These are phyloP conservation scores for Micrasema minimum DNA, from an alignment of 1,140 invertebrate genomes.

Conservation along the genomic window DNA sequence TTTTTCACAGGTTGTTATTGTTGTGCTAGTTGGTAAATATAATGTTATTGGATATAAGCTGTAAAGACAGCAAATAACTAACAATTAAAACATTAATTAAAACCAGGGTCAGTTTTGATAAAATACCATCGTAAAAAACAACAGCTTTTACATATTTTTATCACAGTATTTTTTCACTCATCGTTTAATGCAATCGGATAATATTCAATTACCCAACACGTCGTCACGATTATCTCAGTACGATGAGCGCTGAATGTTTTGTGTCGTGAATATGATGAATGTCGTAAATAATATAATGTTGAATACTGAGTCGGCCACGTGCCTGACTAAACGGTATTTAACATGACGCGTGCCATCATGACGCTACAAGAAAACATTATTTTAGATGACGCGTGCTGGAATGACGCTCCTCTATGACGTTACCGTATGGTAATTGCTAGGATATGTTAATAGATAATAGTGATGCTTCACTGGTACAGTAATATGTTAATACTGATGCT, in stretches of 20 bases:
- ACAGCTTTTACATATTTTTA: no score
- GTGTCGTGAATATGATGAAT: constrained; percentile 30
- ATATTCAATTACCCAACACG: constrained; percentile 10
- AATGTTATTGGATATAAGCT: no score
- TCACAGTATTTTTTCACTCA: neutral
- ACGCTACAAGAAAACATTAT: constrained; percentile 1
- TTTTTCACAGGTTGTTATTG: no score
- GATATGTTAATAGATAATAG: no score
- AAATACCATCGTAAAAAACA: no score
- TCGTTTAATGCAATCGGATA: neutral
- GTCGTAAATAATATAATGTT: constrained; percentile 2
- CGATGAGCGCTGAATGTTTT: neutral
- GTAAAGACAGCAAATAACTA: no score
- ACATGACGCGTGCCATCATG: constrained; percentile 36
- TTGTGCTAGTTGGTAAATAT: no score
- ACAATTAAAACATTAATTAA: no score
- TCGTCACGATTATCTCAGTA: constrained; percentile 19
- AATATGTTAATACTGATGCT: constrained; percentile 45
- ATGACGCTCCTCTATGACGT: constrained; percentile 46
- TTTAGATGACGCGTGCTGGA: constrained; percentile 22
- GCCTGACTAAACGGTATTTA: constrained; percentile 13
- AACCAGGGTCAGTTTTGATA: no score
- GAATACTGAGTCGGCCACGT: constrained; percentile 39
- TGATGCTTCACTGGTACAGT: constrained; percentile 3
- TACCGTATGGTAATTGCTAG: constrained; percentile 41